Conservation (phyloP, 2,113 vertebrate genomes). For the Drymodes brunneopygia region DNA sequence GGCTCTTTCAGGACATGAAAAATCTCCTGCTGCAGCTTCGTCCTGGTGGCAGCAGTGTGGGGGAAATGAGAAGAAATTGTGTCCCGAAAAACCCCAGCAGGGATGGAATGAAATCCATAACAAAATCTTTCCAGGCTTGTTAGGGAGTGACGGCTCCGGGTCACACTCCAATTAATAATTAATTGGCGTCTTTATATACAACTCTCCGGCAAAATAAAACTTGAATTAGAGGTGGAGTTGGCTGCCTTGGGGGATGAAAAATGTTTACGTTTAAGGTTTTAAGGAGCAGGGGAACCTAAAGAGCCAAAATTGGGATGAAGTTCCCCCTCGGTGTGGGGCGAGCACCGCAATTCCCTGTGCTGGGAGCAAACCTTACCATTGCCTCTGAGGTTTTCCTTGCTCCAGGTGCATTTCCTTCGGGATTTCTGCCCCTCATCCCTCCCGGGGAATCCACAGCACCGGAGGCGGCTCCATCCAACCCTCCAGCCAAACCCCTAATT, state of each 20-base stretch:
- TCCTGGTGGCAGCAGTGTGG: neutral
- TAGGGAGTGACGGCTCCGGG: neutral
- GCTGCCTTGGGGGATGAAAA: neutral
- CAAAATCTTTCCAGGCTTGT: neutral
- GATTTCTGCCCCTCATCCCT: neutral
- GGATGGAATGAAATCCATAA: neutral
- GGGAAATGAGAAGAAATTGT: neutral
- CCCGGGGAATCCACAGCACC: neutral
- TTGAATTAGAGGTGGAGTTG: neutral
- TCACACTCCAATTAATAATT: neutral
- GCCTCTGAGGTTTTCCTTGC: neutral
- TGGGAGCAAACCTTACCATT: neutral
- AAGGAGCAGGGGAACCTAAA: neutral
- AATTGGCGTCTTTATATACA: neutral
- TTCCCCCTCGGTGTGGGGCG: accelerated
- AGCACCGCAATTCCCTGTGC: accelerated
- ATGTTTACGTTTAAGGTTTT: neutral
- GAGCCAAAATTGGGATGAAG: accelerated
- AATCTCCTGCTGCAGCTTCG: neutral
- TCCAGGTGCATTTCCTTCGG: neutral
- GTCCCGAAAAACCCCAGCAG: neutral
- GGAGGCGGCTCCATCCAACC: neutral
- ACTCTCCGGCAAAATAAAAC: neutral
- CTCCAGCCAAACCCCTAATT: neutral
- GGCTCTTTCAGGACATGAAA: neutral